Evolutionary conservation across 2,797 vertebrate genomes (phyloP).

Genomic region (Pantherophis vulpinus): DNA sequence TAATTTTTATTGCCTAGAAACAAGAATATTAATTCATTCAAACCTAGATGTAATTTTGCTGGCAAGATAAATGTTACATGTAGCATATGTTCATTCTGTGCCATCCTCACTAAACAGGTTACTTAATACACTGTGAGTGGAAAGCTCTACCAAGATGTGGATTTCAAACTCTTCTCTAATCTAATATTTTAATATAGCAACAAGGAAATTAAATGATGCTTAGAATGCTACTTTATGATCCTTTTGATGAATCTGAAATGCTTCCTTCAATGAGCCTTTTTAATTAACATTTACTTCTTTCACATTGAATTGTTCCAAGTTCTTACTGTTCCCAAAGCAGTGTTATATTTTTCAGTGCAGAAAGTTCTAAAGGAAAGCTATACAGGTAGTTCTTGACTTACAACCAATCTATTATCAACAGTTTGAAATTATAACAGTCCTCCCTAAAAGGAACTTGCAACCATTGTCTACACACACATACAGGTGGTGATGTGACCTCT

Average conservation of each 20-base stretch:
- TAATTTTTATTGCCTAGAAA: background rate
- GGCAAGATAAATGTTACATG: background rate
- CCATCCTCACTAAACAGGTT: background rate
- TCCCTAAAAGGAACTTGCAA: background rate
- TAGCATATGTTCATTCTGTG: background rate
- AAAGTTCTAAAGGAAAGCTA: background rate
- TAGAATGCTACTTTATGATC: background rate
- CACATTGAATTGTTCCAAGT: background rate
- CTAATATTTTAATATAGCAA: slow-evolving; percentile 2
- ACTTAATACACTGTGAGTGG: background rate
- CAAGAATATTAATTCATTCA: background rate
- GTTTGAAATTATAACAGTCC: background rate
- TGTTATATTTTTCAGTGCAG: background rate
- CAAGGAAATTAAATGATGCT: background rate
- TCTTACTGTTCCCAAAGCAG: background rate
- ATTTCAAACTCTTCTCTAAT: background rate
- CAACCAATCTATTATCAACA: background rate
- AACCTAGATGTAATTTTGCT: background rate
- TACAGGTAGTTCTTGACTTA: background rate
- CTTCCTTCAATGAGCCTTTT: background rate
- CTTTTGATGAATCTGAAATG: background rate
- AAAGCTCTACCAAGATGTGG: background rate
- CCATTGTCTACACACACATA: background rate
- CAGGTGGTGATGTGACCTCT: background rate
- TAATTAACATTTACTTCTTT: background rate